Evolutionary conservation across 2,113 vertebrate species (phyloP), one percentile per base, ranked within the genome.

Genomic region (Calyptomena viridis): DNA sequence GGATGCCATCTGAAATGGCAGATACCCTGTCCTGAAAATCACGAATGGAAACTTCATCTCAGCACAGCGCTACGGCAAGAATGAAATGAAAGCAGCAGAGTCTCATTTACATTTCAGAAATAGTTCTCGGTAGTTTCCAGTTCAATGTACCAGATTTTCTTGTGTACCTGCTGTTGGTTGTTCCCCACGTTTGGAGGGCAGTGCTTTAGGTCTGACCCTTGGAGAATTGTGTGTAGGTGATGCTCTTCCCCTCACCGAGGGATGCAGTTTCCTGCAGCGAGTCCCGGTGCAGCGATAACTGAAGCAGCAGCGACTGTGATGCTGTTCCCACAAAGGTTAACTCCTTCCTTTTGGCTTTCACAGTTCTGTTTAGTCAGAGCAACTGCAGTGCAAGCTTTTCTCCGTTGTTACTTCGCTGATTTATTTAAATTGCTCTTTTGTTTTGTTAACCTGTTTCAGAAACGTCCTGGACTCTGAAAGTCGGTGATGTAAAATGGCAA

Each of bases 51-150:
- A 91, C 82, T 35, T 95, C 94, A 89, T 84, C 94, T 96, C 92
- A 71, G 84, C 90, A 25, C 90, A 46, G 95, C 59, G 94, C 90
- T 91, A 78, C 82, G 28, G 86, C 96, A 95, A 75, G 94, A 96
- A 94, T 88, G 97, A 97, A 98, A 96, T 77, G 96, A 98, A 97
- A 97, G 97, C 94, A 96, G 96, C 94, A 80, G 97, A 95, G 86
- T 90, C 95, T 96, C 96, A 97, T 97, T 98, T 97, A 97, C 97
- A 96, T 97, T 97, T 96, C 95, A 98, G 94, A 98, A 97, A 97
- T 97, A 95, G 94, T 98, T 96, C 97, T 94, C 87, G 90, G 94
- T 82, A 92, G 96, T 97, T 97, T 97, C 97, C 97, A 97, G 94
- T 95, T 97, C 95, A 19, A 66, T 79, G 79, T 68, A 94, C 96